Percentiles rank a stretch among this genome's conserved stretches.
Evolutionary conservation across 2,888 invertebrate species (phyloP).

Genomic region (Salpingus planirostris): DNA sequence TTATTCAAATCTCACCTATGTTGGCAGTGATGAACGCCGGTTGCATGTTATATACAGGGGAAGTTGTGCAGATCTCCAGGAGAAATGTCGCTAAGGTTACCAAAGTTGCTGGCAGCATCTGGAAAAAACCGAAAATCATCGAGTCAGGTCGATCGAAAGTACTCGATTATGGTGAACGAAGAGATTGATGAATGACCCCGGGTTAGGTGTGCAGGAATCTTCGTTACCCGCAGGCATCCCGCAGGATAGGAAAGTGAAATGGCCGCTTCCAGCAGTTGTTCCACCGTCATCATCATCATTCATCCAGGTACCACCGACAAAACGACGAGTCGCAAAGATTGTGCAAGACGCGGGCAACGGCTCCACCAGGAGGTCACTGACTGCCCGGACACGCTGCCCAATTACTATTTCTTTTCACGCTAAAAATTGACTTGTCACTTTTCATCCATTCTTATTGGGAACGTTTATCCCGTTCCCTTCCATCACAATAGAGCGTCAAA

Average conservation of each 20-base stretch:
- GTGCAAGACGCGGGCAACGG: constrained; percentile 15
- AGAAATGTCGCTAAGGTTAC: constrained; percentile 35
- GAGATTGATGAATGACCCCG: not conserved
- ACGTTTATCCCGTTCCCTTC: too few species aligned
- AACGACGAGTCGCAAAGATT: not conserved
- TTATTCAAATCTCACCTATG: constrained; percentile 39
- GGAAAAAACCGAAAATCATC: constrained; percentile 24
- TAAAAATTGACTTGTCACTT: not conserved
- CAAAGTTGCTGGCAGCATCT: constrained; percentile 40
- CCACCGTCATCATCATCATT: too few species aligned
- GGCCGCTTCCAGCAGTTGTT: too few species aligned
- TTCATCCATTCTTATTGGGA: not conserved
- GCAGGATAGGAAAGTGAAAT: too few species aligned
- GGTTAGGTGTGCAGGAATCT: not conserved
- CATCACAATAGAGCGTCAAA: too few species aligned
- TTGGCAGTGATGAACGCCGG: constrained; percentile 40
- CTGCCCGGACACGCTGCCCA: constrained; percentile 17
- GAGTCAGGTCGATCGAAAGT: not conserved
- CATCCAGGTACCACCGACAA: not conserved
- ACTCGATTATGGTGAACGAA: not conserved
- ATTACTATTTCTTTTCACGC: constrained; percentile 7
- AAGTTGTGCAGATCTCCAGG: constrained; percentile 33
- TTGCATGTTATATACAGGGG: constrained; percentile 42
- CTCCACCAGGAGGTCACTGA: constrained; percentile 23
- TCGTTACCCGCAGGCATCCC: too few species aligned